phyloP scores from a whole-genome alignment of 2,888 invertebrate species.

The Campoplex capitator region DNA sequence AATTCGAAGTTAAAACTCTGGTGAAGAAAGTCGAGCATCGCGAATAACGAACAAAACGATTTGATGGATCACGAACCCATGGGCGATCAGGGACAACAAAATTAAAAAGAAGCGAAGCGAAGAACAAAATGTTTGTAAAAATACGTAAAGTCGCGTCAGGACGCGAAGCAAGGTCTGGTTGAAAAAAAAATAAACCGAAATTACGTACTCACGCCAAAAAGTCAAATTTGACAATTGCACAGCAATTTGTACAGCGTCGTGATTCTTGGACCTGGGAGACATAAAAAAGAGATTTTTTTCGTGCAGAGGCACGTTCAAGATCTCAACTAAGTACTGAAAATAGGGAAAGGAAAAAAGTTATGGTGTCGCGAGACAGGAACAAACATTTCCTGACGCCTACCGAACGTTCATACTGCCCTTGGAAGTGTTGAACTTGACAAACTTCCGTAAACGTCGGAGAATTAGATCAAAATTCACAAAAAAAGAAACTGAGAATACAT shows the following conservation, averaged over 20 bases:
- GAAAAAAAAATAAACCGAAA: background rate
- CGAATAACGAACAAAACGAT: background rate
- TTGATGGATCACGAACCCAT: background rate
- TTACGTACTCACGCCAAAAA: background rate
- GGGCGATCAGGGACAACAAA: conserved; percentile 6
- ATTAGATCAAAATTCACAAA: conserved; percentile 11
- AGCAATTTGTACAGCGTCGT: conserved; percentile 32
- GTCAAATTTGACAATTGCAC: conserved; percentile 19
- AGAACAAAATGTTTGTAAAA: background rate
- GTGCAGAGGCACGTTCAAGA: background rate
- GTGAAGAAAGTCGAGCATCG: background rate
- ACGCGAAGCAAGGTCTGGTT: background rate
- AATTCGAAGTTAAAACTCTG: background rate
- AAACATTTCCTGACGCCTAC: conserved; percentile 19
- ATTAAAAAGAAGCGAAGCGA: background rate
- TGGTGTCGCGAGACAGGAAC: background rate
- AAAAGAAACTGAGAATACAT: conserved; percentile 1
- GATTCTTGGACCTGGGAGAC: conserved; percentile 6
- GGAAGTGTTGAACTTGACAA: conserved; percentile 50
- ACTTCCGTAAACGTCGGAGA: conserved; percentile 20
- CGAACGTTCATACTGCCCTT: conserved; percentile 40
- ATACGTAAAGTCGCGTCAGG: background rate
- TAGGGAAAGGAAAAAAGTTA: background rate
- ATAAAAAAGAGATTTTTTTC: background rate
- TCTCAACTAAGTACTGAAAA: background rate